Conservation (phyloP, 2,113 vertebrate genomes). For the Pedionomus torquatus region DNA sequence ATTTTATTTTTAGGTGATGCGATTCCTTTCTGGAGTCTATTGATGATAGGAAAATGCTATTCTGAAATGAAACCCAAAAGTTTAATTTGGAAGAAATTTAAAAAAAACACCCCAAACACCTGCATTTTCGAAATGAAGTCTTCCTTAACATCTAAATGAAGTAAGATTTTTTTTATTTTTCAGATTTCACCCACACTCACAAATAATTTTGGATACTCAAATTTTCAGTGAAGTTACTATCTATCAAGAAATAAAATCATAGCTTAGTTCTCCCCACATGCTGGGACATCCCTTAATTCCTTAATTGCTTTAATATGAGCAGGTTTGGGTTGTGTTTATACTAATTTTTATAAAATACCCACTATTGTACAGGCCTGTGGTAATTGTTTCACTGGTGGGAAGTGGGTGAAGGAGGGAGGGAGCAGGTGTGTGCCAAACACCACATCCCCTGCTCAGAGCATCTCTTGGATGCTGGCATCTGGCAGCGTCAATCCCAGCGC, state of each 20-base stretch:
- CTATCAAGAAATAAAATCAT: background rate
- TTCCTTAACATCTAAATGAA: background rate
- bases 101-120: background rate
- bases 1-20: background rate
- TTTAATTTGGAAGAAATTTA: background rate
- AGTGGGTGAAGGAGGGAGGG: background rate
- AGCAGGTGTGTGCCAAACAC: background rate
- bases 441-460: background rate
- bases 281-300: slow-evolving; percentile 25
- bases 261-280: background rate
- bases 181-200: background rate
- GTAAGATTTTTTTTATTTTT: background rate
- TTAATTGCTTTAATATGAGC: slow-evolving; percentile 27
- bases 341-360: background rate
- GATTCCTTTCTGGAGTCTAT: background rate
- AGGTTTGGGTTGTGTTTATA: background rate
- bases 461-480: no score
- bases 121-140: background rate
- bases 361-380: background rate
- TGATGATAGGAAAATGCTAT: background rate
- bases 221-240: background rate
- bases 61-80: background rate
- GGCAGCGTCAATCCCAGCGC: background rate
- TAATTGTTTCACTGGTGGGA: background rate
- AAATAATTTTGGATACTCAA: background rate